These are phyloP conservation scores for Pseudomyrmex sp. DNA, from an alignment of 1,140 invertebrate genomes.

Conservation along the genomic window DNA sequence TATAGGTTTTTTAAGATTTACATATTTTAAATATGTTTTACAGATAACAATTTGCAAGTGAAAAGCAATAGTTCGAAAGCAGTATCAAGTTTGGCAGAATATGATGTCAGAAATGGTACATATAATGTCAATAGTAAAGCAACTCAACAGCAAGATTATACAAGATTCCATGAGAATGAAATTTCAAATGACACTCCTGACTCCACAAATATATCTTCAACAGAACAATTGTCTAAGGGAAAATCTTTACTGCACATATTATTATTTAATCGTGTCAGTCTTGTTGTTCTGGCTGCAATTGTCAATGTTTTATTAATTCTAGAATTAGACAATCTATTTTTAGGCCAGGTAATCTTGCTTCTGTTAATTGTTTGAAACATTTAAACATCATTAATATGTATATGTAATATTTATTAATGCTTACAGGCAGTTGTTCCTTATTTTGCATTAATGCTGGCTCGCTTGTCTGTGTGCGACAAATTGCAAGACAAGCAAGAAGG, in stretches of 20 bases:
- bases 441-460: slow-evolving; percentile 55
- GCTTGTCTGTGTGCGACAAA: slow-evolving; percentile 41
- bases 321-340: slow-evolving; percentile 70
- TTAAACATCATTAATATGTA: neutral
- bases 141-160: neutral
- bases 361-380: neutral
- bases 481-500: slow-evolving; percentile 33
- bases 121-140: neutral
- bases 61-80: neutral
- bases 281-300: slow-evolving; percentile 72
- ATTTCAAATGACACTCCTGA: slow-evolving; percentile 4
- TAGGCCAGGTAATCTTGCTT: slow-evolving; percentile 73
- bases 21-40: slow-evolving; percentile 7
- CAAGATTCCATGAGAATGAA: slow-evolving; percentile 5
- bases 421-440: slow-evolving; percentile 64
- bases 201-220: neutral
- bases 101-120: slow-evolving; percentile 20
- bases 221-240: neutral
- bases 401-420: slow-evolving; percentile 20
- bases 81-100: neutral
- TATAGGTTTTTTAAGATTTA: neutral
- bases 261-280: slow-evolving; percentile 65
- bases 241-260: slow-evolving; percentile 35
- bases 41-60: neutral
- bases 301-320: slow-evolving; percentile 74